Percentiles rank a stretch among this genome's conserved stretches.
These are phyloP conservation scores for Ashinkailepas kermadecensis DNA, from an alignment of 2,888 invertebrate genomes.

Conservation along the genomic window DNA sequence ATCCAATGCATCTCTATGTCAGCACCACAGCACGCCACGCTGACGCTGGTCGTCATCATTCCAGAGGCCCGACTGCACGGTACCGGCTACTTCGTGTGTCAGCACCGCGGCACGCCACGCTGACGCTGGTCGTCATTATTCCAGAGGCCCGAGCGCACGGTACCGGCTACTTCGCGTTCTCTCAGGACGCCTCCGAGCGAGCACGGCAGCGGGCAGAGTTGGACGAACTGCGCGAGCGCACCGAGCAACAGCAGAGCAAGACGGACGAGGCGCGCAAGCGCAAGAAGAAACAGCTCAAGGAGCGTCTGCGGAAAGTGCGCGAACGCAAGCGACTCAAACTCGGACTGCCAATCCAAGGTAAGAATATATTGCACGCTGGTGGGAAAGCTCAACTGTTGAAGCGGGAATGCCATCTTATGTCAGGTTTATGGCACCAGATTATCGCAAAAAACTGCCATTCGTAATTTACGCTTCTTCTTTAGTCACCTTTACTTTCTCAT, in stretches of 20 bases:
- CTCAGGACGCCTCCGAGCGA: conserved; percentile 72
- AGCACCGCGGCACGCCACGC: no score
- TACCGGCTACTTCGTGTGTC: conserved; percentile 67
- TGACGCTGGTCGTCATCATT: neutral
- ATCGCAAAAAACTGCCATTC: no score
- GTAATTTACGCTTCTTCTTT: no score
- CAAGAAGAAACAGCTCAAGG: conserved; percentile 39
- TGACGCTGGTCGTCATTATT: neutral
- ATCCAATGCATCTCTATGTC: neutral
- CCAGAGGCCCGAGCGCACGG: conserved; percentile 80
- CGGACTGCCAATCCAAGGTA: conserved; percentile 37
- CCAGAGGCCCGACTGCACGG: conserved; percentile 80
- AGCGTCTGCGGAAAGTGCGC: conserved; percentile 42
- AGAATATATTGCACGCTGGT: neutral
- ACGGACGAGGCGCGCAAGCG: conserved; percentile 52
- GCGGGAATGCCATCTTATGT: no score
- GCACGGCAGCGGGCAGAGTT: conserved; percentile 71
- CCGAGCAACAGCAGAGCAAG: conserved; percentile 55
- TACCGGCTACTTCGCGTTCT: conserved; percentile 84
- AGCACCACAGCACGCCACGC: no score
- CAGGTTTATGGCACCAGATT: no score
- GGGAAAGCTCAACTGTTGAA: neutral
- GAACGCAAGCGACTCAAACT: conserved; percentile 37
- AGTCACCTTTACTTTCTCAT: no score
- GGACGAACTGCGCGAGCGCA: conserved; percentile 60